Evolutionary conservation across 2,113 vertebrate species (phyloP), one percentile per base, ranked within the genome.

Genomic region (Trachemys scripta): DNA sequence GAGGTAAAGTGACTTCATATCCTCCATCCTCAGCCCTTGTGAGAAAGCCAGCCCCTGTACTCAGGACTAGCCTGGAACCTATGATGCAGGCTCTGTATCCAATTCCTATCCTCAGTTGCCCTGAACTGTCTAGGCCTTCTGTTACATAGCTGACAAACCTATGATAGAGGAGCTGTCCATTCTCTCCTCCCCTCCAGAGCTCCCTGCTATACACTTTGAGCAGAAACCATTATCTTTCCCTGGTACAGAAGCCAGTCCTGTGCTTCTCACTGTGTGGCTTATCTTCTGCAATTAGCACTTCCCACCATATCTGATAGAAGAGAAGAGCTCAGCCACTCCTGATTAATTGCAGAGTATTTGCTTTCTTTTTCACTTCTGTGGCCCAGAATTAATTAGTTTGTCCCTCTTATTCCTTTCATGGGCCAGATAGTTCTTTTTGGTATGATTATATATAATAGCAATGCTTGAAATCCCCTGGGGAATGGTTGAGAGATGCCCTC

Each of bases 211-310:
- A 59, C 82, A 57, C 72, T 83, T 84, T 85, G 92, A 93, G n/a
- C 38, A 84, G 27, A 78, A 91, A 79, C 65, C 31, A 86, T 95
- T 57, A 19, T 94, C 94, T 81, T 93, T 85, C 50, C 38, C 80
- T 88, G 80, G 90, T 89, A 93, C 88, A 90, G 89, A 95, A 97
- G 79, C 90, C 96, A 92, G 85, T 49, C 90, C 80, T 84, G 38
- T 6, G 3, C 80, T 87, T 92, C 94, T 94, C 80, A 89, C 94
- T 95, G 88, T 54, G 96, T 92, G 87, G 81, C 92, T 97, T 97
- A 97, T 95, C 96, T 96, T 96, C 76, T 95, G 90, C 94, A 97
- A 96, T 98, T 96, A 98, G 95, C 96, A 96, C 92, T 89, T 97
- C 85, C 85, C 2, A 0, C 80, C 87, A 62, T 94, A 96, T 90